phyloP scores from a whole-genome alignment of 2,113 vertebrate genomes.

The Psilopogon haemacephalus region DNA sequence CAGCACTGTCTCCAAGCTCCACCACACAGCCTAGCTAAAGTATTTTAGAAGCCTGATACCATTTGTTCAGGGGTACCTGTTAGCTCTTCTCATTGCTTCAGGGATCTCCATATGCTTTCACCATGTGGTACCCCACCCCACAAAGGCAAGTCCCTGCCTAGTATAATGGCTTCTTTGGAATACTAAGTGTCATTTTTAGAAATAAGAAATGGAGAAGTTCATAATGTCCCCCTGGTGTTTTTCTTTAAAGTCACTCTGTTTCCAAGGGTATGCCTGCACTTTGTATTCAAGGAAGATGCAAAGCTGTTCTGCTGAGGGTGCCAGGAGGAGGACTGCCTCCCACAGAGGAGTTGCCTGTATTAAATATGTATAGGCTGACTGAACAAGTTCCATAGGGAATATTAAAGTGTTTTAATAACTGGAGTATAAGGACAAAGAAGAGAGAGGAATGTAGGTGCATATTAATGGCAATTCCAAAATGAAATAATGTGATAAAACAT shows the following conservation, averaged over 20 bases:
- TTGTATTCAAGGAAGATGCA: neutral
- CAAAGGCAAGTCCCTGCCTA: neutral
- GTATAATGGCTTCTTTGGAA: neutral
- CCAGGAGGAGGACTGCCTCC: neutral
- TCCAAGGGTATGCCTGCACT: neutral
- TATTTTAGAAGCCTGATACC: neutral
- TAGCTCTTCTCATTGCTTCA: neutral
- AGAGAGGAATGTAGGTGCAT: neutral
- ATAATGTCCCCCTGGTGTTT: neutral
- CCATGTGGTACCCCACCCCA: neutral
- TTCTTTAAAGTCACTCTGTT: neutral
- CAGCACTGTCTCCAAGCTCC: neutral
- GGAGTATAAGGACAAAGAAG: neutral
- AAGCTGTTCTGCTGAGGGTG: neutral
- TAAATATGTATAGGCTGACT: constrained; percentile 16
- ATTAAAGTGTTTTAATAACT: constrained; percentile 15
- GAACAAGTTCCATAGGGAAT: constrained; percentile 17
- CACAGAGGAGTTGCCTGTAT: neutral
- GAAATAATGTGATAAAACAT: constrained; percentile 9
- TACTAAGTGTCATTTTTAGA: neutral
- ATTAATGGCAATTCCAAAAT: neutral
- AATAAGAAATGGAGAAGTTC: neutral
- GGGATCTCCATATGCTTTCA: neutral
- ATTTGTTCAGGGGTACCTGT: neutral
- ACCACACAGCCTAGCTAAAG: neutral